Conservation (phyloP, 2,888 invertebrate genomes). For the Proisotoma minuta region DNA sequence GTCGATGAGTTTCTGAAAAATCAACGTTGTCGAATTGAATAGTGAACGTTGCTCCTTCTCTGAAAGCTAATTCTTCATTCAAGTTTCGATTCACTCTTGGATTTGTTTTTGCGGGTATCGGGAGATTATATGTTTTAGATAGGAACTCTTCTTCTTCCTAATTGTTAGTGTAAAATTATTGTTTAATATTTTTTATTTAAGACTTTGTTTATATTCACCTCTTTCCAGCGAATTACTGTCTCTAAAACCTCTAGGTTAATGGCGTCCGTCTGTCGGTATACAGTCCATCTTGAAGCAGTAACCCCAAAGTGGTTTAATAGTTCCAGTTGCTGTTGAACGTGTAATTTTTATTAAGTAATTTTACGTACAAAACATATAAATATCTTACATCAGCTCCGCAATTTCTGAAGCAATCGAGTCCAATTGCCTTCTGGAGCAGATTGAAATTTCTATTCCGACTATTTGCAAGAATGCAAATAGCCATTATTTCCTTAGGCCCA, state of each 20-base stretch:
- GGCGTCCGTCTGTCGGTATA: not conserved
- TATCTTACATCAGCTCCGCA: not conserved
- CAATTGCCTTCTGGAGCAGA: not conserved
- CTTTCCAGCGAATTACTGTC: not conserved
- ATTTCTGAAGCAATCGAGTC: not conserved
- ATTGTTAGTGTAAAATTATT: too few species aligned
- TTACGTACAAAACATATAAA: too few species aligned
- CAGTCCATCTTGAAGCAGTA: not conserved
- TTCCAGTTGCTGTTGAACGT: not conserved
- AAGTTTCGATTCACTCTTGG: too few species aligned
- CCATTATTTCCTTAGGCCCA: not conserved
- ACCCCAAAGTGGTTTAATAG: not conserved
- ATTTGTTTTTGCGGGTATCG: too few species aligned
- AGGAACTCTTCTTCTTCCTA: too few species aligned
- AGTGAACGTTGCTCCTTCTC: too few species aligned
- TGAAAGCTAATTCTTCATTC: too few species aligned
- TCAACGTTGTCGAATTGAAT: not conserved
- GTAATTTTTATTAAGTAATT: not conserved
- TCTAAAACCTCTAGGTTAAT: not conserved
- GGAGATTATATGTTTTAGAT: too few species aligned
- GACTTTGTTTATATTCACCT: not conserved
- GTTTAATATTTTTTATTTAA: too few species aligned
- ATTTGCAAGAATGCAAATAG: not conserved
- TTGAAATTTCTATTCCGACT: not conserved
- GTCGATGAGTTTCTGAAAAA: not conserved